Evolutionary conservation across 92 coral and sea anemone genomes (phyloP), one percentile per base, ranked within the genome.

Genomic region (Phenganax marumi): DNA sequence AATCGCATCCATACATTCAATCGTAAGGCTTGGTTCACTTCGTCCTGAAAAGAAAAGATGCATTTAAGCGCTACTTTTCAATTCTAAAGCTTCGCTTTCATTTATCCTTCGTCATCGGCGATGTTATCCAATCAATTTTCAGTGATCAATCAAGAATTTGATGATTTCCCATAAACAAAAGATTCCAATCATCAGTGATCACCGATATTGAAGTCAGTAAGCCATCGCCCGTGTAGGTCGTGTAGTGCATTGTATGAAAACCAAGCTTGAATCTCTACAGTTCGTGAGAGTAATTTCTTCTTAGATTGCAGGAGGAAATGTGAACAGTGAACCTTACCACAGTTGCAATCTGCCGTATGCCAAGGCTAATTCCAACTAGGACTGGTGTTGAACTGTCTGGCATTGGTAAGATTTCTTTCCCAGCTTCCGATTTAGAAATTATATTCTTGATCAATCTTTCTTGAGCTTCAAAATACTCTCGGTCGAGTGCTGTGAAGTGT

Each of bases 301-400:
- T 1, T 60, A 16, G 21, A 16, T 2, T 8, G 22, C 19, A 7
- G 21, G n/a, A 58, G 8, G 65, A 23, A 58, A 56, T 56, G 6
- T 17, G 3, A 39, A 23, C 11, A 18, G 22, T 25, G 10, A 25
- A 18, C 10, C 83, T 78, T 78, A 78, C 83, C 83, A 78, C 83
- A n/a, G 72, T 62, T 52, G 83, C 72, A 51, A 78, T 78, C 52
- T 63, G 71, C 63, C 73, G 68, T 78, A 78, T 57, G 11, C 54
- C 51, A 23, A 78, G 6, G 1, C 19, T 12, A 12, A 78, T 78
- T 46, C 10, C 13, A 10, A 78, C 52, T 25, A n/a, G 33, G 7
- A 78, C 83, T 19, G 71, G 71, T 12, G n/a, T 21, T 12, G 83
- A 39, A 8, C 52, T 49, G 60, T 78, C 25, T 16, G 23, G 58